Evolutionary conservation across 2,888 invertebrate genomes (phyloP).

Genomic region (Megamerina dolium): DNA sequence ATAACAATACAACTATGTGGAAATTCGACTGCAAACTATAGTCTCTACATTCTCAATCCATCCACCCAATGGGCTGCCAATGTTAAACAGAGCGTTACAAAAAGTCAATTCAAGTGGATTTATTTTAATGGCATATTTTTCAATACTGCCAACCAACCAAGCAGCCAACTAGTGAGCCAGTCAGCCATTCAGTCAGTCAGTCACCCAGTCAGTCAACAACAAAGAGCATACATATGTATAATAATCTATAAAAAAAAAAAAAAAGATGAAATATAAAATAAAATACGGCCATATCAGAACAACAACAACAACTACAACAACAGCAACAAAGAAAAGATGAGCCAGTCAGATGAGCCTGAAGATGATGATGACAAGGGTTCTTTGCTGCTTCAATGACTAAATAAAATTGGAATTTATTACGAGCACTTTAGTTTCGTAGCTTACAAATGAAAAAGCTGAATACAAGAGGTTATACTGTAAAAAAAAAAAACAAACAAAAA

Average conservation of each 20-base stretch:
- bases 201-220: too few species aligned
- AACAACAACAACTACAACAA: background rate
- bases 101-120: slow-evolving; percentile 34
- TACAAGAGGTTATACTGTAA: background rate
- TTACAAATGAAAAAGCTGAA: too few species aligned
- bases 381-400: slow-evolving; percentile 42
- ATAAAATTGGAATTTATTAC: slow-evolving; percentile 45
- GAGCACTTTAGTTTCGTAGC: too few species aligned
- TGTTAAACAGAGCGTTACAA: slow-evolving; percentile 19
- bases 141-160: slow-evolving; percentile 10
- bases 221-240: too few species aligned
- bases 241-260: too few species aligned
- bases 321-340: background rate
- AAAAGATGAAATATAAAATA: too few species aligned
- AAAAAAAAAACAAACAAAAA: background rate
- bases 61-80: too few species aligned
- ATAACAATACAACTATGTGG: too few species aligned
- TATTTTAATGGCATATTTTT: slow-evolving; percentile 30
- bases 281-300: background rate
- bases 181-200: too few species aligned
- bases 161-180: too few species aligned
- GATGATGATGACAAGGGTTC: slow-evolving; percentile 41
- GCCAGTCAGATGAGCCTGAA: slow-evolving; percentile 1
- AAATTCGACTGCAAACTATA: too few species aligned
- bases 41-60: too few species aligned